These are phyloP conservation scores for Hepsetus odoe DNA, from an alignment of 2,113 vertebrate genomes.

Conservation along the genomic window DNA sequence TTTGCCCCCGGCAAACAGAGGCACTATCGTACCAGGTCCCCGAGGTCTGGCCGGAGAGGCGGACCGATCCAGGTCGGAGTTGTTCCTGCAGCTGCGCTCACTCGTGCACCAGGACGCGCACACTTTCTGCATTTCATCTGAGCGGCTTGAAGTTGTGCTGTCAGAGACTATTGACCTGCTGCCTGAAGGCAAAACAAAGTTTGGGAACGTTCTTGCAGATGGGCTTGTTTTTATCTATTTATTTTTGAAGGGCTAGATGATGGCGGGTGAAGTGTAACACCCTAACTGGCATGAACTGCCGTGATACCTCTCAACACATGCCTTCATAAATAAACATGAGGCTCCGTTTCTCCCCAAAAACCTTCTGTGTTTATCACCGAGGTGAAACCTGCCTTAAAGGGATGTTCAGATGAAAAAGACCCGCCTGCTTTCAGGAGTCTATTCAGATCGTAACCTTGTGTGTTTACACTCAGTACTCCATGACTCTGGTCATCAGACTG, in stretches of 20 bases:
- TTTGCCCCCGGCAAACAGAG: constrained; percentile 54
- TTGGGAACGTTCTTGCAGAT: neutral
- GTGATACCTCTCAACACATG: neutral
- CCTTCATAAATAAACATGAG: neutral
- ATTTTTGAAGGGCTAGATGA: neutral
- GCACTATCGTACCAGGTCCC: constrained; percentile 51
- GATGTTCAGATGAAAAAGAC: too few species aligned
- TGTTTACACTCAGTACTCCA: too few species aligned
- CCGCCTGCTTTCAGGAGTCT: too few species aligned
- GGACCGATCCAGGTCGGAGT: constrained; percentile 62
- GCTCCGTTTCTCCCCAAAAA: neutral
- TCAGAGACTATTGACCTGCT: neutral
- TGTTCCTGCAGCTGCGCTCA: constrained; percentile 52
- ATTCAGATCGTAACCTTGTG: too few species aligned
- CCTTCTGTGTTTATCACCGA: neutral
- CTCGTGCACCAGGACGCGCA: constrained; percentile 7
- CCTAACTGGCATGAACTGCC: too few species aligned
- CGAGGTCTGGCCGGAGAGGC: constrained; percentile 60
- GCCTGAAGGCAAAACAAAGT: neutral
- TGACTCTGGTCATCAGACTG: too few species aligned
- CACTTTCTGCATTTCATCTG: neutral
- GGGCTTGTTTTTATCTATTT: neutral
- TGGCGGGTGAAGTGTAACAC: neutral
- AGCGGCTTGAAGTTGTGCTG: neutral
- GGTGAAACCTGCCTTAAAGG: too few species aligned